These are phyloP conservation scores for Eleginops maclovinus DNA, from an alignment of 2,113 vertebrate genomes.

Conservation along the genomic window DNA sequence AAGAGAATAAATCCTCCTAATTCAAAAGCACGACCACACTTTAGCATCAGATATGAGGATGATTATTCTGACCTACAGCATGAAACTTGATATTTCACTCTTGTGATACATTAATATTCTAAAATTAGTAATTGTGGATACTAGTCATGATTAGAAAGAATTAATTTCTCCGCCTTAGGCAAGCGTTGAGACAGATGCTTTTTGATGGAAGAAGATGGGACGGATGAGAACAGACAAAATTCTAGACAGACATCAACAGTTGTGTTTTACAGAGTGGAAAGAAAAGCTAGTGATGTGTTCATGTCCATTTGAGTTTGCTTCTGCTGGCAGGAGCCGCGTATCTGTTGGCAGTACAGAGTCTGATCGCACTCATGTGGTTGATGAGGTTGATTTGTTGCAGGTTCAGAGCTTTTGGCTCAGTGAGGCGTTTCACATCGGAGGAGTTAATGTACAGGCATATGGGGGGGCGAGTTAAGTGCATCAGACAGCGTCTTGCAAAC, in stretches of 20 bases:
- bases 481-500: conserved; percentile 31
- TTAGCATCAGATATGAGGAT: conserved; percentile 31
- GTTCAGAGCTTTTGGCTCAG: conserved; percentile 22
- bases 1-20: conserved; percentile 24
- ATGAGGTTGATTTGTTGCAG: conserved; percentile 33
- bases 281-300: conserved; percentile 23
- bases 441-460: conserved; percentile 53
- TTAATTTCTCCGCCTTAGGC: conserved; percentile 33
- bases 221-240: conserved; percentile 9
- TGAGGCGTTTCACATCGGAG: conserved; percentile 44
- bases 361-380: not conserved
- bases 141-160: conserved; percentile 33
- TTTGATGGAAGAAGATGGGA: conserved; percentile 26
- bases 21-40: conserved; percentile 11
- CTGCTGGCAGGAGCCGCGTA: conserved; percentile 18
- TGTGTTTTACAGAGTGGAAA: conserved; percentile 5
- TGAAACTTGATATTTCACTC: conserved; percentile 49
- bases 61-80: conserved; percentile 63
- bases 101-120: conserved; percentile 21
- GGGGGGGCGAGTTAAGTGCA: conserved; percentile 37
- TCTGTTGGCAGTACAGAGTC: conserved; percentile 30
- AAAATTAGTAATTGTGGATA: conserved; percentile 37
- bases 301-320: conserved; percentile 39
- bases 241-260: not conserved
- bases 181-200: not conserved